Percentiles rank a stretch among this genome's conserved stretches.
Evolutionary conservation across 1,140 invertebrate species (phyloP).

Genomic region (Drosophila kanapiae): DNA sequence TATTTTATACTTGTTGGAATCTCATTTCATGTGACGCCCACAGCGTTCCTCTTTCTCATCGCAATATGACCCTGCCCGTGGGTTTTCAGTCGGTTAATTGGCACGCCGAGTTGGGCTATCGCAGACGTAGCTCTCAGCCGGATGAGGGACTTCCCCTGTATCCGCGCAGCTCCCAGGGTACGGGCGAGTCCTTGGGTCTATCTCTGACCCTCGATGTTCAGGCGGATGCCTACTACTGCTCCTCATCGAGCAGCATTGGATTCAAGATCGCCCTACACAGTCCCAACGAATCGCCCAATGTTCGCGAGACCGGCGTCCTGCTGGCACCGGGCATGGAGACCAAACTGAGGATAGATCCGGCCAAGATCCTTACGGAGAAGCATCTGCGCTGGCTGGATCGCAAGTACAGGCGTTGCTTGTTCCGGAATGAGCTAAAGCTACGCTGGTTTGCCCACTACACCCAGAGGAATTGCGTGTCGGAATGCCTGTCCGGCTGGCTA

Average conservation of each 20-base stretch:
- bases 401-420: constrained; percentile 90
- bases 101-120: constrained; percentile 90
- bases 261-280: constrained; percentile 91
- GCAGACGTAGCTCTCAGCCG: constrained; percentile 82
- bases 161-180: constrained; percentile 87
- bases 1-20: no score
- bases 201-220: constrained; percentile 90
- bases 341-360: constrained; percentile 88
- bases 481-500: constrained; percentile 90
- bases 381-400: constrained; percentile 87
- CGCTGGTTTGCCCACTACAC: constrained; percentile 87
- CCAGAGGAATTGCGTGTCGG: constrained; percentile 88
- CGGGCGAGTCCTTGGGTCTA: constrained; percentile 89
- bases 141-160: constrained; percentile 80
- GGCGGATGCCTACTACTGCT: constrained; percentile 91
- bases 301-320: constrained; percentile 89
- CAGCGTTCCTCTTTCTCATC: constrained; percentile 50
- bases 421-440: constrained; percentile 88
- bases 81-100: constrained; percentile 87
- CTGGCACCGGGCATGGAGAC: constrained; percentile 89
- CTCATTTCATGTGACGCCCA: neutral
- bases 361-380: constrained; percentile 88
- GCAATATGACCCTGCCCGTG: constrained; percentile 33
- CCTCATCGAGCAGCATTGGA: constrained; percentile 90
- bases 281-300: constrained; percentile 91